phyloP scores from a whole-genome alignment of 2,113 vertebrate genomes.

The Crotalus viridis region DNA sequence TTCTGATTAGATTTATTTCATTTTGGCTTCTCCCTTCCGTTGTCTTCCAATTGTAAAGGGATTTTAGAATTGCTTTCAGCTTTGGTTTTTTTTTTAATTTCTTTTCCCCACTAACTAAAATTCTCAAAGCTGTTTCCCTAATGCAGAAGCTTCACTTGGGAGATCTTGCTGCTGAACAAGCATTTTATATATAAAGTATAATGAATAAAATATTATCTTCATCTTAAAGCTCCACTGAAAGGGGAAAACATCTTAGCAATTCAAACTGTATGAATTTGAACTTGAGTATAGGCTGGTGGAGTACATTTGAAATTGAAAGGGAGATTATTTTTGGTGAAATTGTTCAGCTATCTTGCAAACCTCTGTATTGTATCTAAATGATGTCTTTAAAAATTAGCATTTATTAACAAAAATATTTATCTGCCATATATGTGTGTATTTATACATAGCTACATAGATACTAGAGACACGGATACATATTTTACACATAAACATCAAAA shows the following conservation, averaged over 20 bases:
- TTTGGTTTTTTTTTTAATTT: background rate
- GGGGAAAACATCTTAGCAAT: slow-evolving; percentile 11
- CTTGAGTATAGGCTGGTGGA: background rate
- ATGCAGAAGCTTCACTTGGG: background rate
- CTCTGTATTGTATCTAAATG: slow-evolving; percentile 31
- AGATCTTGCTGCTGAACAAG: slow-evolving; percentile 28
- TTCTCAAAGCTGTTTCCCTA: background rate
- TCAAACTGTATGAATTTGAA: slow-evolving; percentile 45
- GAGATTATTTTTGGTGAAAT: slow-evolving; percentile 31
- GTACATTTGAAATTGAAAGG: slow-evolving; percentile 15
- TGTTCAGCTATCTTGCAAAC: slow-evolving; percentile 30
- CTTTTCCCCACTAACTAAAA: background rate
- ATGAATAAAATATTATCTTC: slow-evolving; percentile 6
- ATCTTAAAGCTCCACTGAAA: slow-evolving; percentile 25
- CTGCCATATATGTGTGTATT: background rate
- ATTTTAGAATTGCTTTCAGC: slow-evolving; percentile 17
- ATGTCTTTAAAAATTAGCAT: slow-evolving; percentile 40
- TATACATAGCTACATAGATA: background rate
- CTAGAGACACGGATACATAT: background rate
- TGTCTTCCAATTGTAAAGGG: background rate
- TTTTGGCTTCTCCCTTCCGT: background rate
- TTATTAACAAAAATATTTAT: slow-evolving; percentile 25
- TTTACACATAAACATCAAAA: background rate
- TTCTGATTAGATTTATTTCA: background rate
- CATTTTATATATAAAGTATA: slow-evolving; percentile 14